Percentiles rank a stretch among this genome's conserved stretches.
These are phyloP conservation scores for Halocynthia aurantium DNA, from an alignment of 23 tunicate species.

Conservation along the genomic window DNA sequence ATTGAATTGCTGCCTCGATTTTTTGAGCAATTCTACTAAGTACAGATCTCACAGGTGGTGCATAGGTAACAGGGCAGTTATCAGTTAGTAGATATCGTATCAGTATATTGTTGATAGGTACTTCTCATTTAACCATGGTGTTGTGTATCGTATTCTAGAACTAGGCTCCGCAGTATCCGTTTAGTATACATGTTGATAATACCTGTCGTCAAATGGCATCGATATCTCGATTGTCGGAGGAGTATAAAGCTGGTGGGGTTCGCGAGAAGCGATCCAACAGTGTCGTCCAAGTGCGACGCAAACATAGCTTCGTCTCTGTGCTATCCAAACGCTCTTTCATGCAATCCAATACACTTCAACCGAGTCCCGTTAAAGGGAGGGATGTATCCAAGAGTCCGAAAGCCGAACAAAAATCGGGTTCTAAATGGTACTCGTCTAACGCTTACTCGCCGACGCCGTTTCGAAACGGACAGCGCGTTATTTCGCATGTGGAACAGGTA, in stretches of 20 bases:
- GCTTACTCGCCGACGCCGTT: conserved; percentile 18
- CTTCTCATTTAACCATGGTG: no score
- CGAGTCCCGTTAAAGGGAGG: conserved; percentile 5
- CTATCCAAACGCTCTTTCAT: conserved; percentile 8
- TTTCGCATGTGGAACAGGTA: conserved; percentile 9
- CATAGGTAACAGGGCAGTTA: no score
- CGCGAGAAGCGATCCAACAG: conserved; percentile 5
- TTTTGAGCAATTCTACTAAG: no score
- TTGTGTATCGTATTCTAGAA: no score
- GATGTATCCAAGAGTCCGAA: conserved; percentile 7
- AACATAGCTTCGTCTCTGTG: conserved; percentile 15
- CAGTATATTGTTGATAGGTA: no score
- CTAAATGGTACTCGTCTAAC: conserved; percentile 18
- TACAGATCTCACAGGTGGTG: no score
- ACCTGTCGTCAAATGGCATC: no score
- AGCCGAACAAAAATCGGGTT: background rate
- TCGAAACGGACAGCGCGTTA: conserved; percentile 6
- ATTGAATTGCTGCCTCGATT: no score
- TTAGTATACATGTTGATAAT: no score
- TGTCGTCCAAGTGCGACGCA: conserved; percentile 8
- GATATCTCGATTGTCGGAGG: background rate
- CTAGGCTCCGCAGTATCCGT: no score
- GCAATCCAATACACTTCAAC: background rate
- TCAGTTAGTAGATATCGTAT: no score
- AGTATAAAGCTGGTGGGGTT: background rate